phyloP scores from a whole-genome alignment of 2,888 invertebrate species.

The Nomada ruficornis region DNA sequence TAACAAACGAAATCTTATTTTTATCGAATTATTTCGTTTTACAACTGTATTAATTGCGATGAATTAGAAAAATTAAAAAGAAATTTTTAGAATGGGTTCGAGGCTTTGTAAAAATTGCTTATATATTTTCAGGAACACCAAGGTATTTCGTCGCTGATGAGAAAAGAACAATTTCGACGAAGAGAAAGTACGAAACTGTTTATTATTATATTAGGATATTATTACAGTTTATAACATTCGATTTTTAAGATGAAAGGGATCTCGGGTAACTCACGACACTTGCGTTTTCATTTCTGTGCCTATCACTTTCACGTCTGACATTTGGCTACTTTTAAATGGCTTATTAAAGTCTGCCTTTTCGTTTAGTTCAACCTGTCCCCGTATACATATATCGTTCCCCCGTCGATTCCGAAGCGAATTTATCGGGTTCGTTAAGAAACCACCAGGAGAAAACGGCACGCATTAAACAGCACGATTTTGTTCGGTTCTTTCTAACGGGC shows the following conservation, averaged over 20 bases:
- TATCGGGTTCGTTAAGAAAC: slow-evolving; percentile 46
- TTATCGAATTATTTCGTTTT: neutral
- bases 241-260: neutral
- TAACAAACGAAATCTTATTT: neutral
- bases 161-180: neutral
- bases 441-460: slow-evolving; percentile 11
- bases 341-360: slow-evolving; percentile 16
- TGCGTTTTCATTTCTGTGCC: neutral
- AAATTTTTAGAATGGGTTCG: too few relatives aligned
- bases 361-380: neutral
- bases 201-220: neutral
- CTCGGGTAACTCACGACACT: neutral
- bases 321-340: neutral
- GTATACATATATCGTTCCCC: neutral
- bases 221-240: neutral
- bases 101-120: neutral
- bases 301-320: slow-evolving; percentile 21
- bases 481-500: slow-evolving; percentile 49
- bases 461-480: slow-evolving; percentile 45
- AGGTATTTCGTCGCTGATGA: neutral
- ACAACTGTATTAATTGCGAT: too few relatives aligned
- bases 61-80: too few relatives aligned
- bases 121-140: neutral
- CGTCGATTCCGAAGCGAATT: slow-evolving; percentile 27
- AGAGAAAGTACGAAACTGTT: neutral